Evolutionary conservation across 2,888 invertebrate genomes (phyloP), one percentile per base, ranked within the genome.

Genomic region (Abrostola triplasia): DNA sequence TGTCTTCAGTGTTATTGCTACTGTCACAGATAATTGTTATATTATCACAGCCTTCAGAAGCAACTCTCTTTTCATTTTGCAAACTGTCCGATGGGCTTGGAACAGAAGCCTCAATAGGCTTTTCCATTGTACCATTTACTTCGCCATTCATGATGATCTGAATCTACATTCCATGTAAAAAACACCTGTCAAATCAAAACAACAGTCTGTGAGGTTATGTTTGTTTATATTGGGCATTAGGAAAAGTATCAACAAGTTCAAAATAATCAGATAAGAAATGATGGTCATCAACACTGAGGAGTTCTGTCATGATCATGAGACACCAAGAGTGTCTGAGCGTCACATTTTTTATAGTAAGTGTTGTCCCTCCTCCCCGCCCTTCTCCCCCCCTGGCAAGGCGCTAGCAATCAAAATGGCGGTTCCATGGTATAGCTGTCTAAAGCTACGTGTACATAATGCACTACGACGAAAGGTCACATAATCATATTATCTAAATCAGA

Each of bases 381-480:
- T 78, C 84, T 75, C 86, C 84, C 88, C 89, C 90, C 86, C 89
- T 88, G 88, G 86, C 88, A 88, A 88, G 89, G 89, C 90, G 86
- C 89, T 90, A 88, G 90, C 88, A 92, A 91, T 91, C 93, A 92
- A 93, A 93, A 93, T 93, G 93, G 93, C 93, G 92, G 92, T 91
- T 88, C 87, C 85, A 89, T 89, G 88, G 89, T 88, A 86, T 86
- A 85, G 82, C 84, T 88, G 82, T 81, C 64, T 82, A 84, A 79
- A 90, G 83, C 87, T 90, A 91, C 90, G 90, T 91, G 89, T 91
- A 88, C 88, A 86, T 82, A 79, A 84, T 80, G 75, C 82, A 82
- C 77, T 74, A 79, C 51, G 65, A 80, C 76, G 77, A 85, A 85
- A 86, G 82, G 77, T 84, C 84, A 81, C 48, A 66, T 53, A 66